These are phyloP conservation scores for Meteorus colon DNA, from an alignment of 2,888 invertebrate genomes.

Conservation along the genomic window DNA sequence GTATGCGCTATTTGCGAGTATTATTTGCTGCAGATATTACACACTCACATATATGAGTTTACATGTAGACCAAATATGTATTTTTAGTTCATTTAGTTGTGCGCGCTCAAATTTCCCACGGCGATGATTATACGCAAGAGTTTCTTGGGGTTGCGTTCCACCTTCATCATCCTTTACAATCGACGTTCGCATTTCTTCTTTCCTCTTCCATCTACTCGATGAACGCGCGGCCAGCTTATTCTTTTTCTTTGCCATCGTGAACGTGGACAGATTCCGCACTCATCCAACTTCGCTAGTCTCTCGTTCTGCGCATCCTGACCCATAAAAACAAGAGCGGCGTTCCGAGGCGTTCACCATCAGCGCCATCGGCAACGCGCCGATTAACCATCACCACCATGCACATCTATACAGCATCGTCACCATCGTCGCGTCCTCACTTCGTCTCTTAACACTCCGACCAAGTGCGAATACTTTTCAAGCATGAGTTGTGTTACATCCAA, in stretches of 20 bases:
- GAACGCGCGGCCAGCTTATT: constrained; percentile 25
- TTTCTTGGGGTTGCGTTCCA: constrained; percentile 38
- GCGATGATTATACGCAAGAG: constrained; percentile 45
- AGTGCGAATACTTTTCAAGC: constrained; percentile 40
- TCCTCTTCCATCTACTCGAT: background rate
- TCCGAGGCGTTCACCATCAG: constrained; percentile 54
- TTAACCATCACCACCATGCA: constrained; percentile 47
- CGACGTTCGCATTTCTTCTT: constrained; percentile 29
- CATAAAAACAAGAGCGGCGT: constrained; percentile 50
- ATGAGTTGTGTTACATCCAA: constrained; percentile 6
- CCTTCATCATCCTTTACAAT: constrained; percentile 36
- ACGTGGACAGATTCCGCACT: constrained; percentile 21
- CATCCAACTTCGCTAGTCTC: constrained; percentile 1
- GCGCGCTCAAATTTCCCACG: constrained; percentile 53
- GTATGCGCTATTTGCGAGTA: background rate
- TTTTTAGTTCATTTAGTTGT: constrained; percentile 5
- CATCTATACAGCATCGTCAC: constrained; percentile 25
- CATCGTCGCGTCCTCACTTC: constrained; percentile 5
- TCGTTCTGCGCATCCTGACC: background rate
- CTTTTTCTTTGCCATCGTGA: constrained; percentile 2
- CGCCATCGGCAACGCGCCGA: constrained; percentile 51
- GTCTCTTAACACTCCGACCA: constrained; percentile 27
- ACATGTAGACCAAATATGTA: constrained; percentile 28
- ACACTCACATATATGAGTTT: constrained; percentile 46
- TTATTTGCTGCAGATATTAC: constrained; percentile 18